A percentile compares a stretch with the other conserved stretches of the same genome.
phyloP scores from a whole-genome alignment of 2,888 invertebrate species.

The Cremastobaeus sp. region DNA sequence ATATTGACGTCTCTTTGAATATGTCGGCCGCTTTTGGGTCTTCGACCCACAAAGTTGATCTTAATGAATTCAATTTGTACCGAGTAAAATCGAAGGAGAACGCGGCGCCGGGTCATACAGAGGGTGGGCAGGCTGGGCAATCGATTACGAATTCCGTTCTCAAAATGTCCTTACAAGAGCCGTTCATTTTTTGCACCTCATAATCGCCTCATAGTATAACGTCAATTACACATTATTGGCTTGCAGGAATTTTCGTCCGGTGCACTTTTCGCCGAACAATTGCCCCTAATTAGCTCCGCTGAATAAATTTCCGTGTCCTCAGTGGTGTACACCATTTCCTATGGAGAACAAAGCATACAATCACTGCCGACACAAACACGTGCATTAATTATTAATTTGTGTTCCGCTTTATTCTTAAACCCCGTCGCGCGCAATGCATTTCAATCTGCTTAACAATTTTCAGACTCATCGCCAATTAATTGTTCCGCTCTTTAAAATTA shows the following conservation, averaged over 20 bases:
- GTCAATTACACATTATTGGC: conserved; percentile 46
- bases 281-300: conserved; percentile 38
- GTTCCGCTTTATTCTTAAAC: neutral
- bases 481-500: too few species aligned
- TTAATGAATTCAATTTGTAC: conserved; percentile 40
- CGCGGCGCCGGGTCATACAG: conserved; percentile 12
- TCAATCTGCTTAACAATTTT: too few species aligned
- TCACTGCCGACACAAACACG: conserved; percentile 9
- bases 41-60: conserved; percentile 2
- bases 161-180: conserved; percentile 42
- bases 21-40: conserved; percentile 9
- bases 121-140: conserved; percentile 5
- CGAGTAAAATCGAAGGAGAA: conserved; percentile 21
- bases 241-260: conserved; percentile 35
- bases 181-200: conserved; percentile 31
- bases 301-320: conserved; percentile 30
- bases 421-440: neutral
- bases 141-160: conserved; percentile 45
- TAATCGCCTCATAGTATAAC: conserved; percentile 27
- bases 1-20: conserved; percentile 32
- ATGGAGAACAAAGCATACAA: conserved; percentile 28
- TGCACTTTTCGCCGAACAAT: conserved; percentile 43
- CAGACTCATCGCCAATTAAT: too few species aligned
- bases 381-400: conserved; percentile 23
- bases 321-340: conserved; percentile 23